Base-by-base conservation (phyloP, 2,113 vertebrate genomes). In the Brachypodius melanocephalos region DNA sequence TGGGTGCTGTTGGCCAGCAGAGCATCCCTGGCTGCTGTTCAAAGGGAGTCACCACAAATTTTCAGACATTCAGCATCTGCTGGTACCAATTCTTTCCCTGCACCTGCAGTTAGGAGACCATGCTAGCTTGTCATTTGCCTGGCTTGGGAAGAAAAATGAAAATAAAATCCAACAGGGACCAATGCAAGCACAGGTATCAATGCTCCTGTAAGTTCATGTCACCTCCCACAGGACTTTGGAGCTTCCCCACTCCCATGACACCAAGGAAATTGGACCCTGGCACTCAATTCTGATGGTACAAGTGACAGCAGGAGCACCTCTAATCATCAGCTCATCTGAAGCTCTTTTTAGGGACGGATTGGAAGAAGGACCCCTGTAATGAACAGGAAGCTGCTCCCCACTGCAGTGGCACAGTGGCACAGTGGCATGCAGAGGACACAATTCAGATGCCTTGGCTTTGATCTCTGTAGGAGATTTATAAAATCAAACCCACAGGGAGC, bases 401-500 rank as follows among this genome's bases (percentile, higher is more conserved):
- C 66, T 26, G 91, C 38, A 38, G 38, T 38, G 38, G 10, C 38
- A 38, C 38, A 38, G 10, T 38, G 93, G 89, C 63, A 82, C 89
- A 74, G 82, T 62, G 73, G 31, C 91, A 40, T 57, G 46, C 12
- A 24, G 75, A 90, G 72, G 89, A 76, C 90, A 80, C 55, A 26
- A 71, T 67, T 69, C 75, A 74, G 59, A 77, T 42, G 43, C 0
- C 1, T 8, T 67, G 28, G 55, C 59, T 95, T 93, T 94, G 72
- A 96, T 96, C 95, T 95, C 85, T 38, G 85, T 32, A n/a, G 92
- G 82, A 91, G 52, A 43, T 63, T 80, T 69, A 72, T 68, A 84
- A 96, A 97, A 97, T 96, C 95, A 97, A 97, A 95, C 90, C 96
- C 88, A 88, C 93, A 97, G 85, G 85, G 94, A 96, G 85, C 88